Conservation (phyloP, 2,113 vertebrate genomes). For the Bungarus multicinctus region DNA sequence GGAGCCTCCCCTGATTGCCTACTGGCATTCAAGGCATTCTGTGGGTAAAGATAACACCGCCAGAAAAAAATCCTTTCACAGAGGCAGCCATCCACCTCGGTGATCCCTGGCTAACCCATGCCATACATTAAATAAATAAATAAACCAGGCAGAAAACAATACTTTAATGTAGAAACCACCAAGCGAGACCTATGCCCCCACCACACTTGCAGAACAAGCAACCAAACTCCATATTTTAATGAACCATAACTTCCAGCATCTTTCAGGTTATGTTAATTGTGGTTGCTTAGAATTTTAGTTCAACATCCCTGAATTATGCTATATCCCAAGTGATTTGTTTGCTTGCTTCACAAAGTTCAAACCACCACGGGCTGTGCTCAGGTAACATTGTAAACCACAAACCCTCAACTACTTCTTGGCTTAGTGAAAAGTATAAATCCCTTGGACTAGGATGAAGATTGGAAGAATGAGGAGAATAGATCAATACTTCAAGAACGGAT, state of each 20-base stretch:
- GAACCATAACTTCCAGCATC: background rate
- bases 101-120: too few relatives aligned
- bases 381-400: background rate
- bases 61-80: too few relatives aligned
- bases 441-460: background rate
- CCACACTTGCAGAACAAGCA: background rate
- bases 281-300: background rate
- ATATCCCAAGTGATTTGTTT: background rate
- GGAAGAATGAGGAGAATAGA: background rate
- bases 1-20: too few relatives aligned
- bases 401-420: background rate
- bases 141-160: background rate
- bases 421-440: background rate
- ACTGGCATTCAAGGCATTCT: too few relatives aligned
- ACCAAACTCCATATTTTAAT: background rate
- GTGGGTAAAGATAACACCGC: too few relatives aligned
- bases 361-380: background rate
- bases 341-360: background rate
- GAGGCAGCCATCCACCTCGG: too few relatives aligned
- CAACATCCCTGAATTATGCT: background rate
- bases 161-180: background rate
- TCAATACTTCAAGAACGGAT: background rate
- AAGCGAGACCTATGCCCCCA: background rate
- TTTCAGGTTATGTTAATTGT: background rate
- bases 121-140: too few relatives aligned